phyloP scores from a whole-genome alignment of 2,113 vertebrate species.

The Myotis yumanensis region DNA sequence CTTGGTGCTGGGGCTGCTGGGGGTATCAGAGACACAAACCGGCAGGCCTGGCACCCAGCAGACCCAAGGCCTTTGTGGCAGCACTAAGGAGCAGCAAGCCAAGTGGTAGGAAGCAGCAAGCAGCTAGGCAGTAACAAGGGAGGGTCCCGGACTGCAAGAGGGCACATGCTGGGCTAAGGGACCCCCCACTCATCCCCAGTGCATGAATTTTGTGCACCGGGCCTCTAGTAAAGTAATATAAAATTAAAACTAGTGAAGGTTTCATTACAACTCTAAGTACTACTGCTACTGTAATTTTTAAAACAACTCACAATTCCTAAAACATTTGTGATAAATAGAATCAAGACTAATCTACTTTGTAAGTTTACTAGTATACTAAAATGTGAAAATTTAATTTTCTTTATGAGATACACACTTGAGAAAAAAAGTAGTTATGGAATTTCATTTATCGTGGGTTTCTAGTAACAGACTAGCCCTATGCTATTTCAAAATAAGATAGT shows the following conservation, averaged over 20 bases:
- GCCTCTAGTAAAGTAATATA: background rate
- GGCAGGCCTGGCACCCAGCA: no score
- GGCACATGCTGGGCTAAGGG: no score
- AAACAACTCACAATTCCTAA: background rate
- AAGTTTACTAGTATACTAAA: background rate
- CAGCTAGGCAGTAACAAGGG: no score
- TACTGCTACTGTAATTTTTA: background rate
- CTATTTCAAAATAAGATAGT: background rate
- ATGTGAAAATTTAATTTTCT: background rate
- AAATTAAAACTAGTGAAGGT: background rate
- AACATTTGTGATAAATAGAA: background rate
- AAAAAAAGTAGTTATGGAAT: background rate
- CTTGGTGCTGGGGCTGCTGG: no score
- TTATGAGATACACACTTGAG: background rate
- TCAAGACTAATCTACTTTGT: background rate
- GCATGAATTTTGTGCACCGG: no score
- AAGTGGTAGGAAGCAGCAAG: no score
- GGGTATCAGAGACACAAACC: no score
- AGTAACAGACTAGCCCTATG: background rate
- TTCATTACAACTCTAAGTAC: background rate
- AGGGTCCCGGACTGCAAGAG: no score
- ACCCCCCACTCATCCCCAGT: no score
- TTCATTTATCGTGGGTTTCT: background rate
- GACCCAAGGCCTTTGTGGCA: no score
- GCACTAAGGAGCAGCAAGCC: no score